phyloP scores from a whole-genome alignment of 2,113 vertebrate genomes.

The Poeciliopsis turrubarensis region DNA sequence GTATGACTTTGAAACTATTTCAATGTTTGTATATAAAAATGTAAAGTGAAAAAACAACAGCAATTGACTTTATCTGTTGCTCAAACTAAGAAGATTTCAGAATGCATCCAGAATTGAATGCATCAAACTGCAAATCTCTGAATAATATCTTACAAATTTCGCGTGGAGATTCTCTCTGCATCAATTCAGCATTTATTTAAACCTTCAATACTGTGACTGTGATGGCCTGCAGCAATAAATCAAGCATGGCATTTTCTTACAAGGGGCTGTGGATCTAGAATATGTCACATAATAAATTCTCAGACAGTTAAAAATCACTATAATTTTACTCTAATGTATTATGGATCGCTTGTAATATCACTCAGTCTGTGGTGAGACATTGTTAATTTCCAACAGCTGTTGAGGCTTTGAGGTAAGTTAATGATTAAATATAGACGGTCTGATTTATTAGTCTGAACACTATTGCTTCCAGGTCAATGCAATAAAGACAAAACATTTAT shows the following conservation, averaged over 20 bases:
- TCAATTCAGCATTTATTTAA: slow-evolving; percentile 90
- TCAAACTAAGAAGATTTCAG: slow-evolving; percentile 32
- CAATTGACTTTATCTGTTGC: slow-evolving; percentile 18
- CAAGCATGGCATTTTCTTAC: slow-evolving; percentile 90
- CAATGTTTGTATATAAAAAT: neutral
- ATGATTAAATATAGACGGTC: slow-evolving; percentile 99
- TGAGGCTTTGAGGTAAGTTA: slow-evolving; percentile 96
- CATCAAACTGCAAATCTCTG: slow-evolving; percentile 81
- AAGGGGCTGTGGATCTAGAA: slow-evolving; percentile 92
- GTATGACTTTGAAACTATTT: neutral
- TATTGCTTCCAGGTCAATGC: slow-evolving; percentile 97
- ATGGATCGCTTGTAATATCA: slow-evolving; percentile 99
- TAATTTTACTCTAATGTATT: slow-evolving; percentile 99
- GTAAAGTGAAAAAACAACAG: neutral
- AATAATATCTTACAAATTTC: slow-evolving; percentile 86
- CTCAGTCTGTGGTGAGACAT: slow-evolving; percentile 93
- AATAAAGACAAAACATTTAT: slow-evolving; percentile 99
- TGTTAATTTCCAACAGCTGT: slow-evolving; percentile 99
- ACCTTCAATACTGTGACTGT: slow-evolving; percentile 90
- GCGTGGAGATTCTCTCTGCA: slow-evolving; percentile 86
- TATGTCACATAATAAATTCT: slow-evolving; percentile 97
- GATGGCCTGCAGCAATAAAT: slow-evolving; percentile 89
- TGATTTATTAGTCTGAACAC: slow-evolving; percentile 99
- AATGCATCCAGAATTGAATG: slow-evolving; percentile 68
- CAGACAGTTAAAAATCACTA: slow-evolving; percentile 99